A percentile compares a stretch with the other conserved stretches of the same genome.
phyloP scores from a whole-genome alignment of 2,888 invertebrate genomes.

The Plagiodera versicolora region DNA sequence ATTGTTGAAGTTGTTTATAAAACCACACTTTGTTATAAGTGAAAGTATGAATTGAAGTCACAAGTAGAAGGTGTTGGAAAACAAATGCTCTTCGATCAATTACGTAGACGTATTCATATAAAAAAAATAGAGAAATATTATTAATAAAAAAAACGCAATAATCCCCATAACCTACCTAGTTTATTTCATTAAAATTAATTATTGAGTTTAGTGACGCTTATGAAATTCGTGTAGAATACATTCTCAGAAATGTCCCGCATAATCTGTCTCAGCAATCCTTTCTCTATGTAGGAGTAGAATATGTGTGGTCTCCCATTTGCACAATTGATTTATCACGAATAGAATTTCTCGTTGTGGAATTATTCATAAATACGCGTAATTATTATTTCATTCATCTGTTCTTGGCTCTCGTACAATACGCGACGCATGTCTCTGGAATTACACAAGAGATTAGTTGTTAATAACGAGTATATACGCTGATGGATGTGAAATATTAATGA shows the following conservation, averaged over 20 bases:
- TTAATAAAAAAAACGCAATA: no score
- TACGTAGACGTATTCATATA: no score
- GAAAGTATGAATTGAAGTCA: no score
- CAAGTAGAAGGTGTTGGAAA: no score
- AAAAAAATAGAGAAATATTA: no score
- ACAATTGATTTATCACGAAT: conserved; percentile 1
- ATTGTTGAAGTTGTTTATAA: no score
- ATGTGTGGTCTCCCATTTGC: neutral
- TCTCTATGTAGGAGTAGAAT: neutral
- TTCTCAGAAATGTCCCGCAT: neutral
- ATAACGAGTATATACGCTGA: conserved; percentile 4
- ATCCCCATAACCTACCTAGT: no score
- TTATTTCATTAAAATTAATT: no score
- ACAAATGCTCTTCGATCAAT: no score
- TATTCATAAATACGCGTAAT: conserved; percentile 7
- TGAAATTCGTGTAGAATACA: no score
- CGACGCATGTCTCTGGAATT: conserved; percentile 22
- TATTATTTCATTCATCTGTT: conserved; percentile 13
- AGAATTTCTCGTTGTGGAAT: neutral
- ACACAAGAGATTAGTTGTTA: conserved; percentile 20
- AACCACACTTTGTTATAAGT: no score
- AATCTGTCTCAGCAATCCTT: neutral
- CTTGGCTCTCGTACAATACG: conserved; percentile 16
- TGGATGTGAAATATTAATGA: neutral
- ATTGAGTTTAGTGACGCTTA: no score